Conservation (phyloP, 2,888 invertebrate genomes). For the Psylliodes chrysocephalus region DNA sequence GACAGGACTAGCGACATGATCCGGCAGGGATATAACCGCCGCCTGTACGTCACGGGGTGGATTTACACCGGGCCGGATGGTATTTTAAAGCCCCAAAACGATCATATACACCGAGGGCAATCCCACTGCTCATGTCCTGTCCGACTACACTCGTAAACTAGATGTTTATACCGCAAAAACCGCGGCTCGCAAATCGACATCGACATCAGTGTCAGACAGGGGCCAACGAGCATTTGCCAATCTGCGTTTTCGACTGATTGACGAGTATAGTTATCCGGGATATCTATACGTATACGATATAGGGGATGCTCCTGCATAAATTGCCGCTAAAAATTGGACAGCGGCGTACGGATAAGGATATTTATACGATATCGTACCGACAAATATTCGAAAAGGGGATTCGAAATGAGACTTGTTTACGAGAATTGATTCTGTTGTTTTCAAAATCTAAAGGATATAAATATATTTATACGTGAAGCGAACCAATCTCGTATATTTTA, state of each 20-base stretch:
- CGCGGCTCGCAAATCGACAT: conserved; percentile 65
- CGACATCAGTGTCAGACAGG: conserved; percentile 60
- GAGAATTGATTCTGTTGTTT: conserved; percentile 31
- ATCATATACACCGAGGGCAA: conserved; percentile 59
- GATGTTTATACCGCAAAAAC: conserved; percentile 66
- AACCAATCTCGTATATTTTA: no score
- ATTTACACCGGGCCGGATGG: conserved; percentile 55
- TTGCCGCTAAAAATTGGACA: conserved; percentile 40
- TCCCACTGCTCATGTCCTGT: conserved; percentile 63
- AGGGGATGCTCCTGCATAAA: conserved; percentile 40
- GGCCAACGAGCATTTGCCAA: conserved; percentile 59
- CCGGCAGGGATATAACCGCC: conserved; percentile 53
- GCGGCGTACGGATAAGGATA: conserved; percentile 39
- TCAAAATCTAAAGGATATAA: conserved; percentile 1
- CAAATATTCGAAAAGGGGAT: conserved; percentile 34
- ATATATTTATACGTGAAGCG: no score
- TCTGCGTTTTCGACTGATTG: conserved; percentile 62
- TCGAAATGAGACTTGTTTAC: conserved; percentile 35
- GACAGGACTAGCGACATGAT: conserved; percentile 56
- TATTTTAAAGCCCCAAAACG: conserved; percentile 61
- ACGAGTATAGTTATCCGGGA: conserved; percentile 55
- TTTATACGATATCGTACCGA: conserved; percentile 29
- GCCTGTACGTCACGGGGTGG: conserved; percentile 52
- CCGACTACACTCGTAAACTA: conserved; percentile 64
- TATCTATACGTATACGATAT: conserved; percentile 29